phyloP scores from a whole-genome alignment of 2,888 invertebrate genomes.

The Torymus tubicola region DNA sequence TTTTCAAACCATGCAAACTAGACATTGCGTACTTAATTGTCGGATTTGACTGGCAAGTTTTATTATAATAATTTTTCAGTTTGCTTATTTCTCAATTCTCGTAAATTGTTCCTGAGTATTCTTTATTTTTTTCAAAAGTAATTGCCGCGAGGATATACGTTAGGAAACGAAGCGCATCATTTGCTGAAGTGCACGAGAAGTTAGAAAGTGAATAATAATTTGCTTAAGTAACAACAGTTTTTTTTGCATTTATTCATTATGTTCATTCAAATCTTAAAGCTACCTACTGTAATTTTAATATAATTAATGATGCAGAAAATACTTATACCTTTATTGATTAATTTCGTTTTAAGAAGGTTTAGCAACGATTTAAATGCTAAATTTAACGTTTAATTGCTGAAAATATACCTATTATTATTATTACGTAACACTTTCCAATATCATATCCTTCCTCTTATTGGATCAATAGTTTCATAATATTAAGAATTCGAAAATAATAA shows the following conservation, averaged over 20 bases:
- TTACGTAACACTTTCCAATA: too few relatives aligned
- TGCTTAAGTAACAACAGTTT: conserved; percentile 21
- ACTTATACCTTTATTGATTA: too few relatives aligned
- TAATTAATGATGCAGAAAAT: too few relatives aligned
- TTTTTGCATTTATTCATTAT: neutral
- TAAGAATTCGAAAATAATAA: too few relatives aligned
- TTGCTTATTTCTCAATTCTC: conserved; percentile 3
- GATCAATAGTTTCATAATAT: too few relatives aligned
- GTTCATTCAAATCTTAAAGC: too few relatives aligned
- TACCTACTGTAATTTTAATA: too few relatives aligned
- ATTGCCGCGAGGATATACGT: neutral
- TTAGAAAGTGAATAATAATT: conserved; percentile 30
- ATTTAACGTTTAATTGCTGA: too few relatives aligned
- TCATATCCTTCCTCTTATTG: too few relatives aligned
- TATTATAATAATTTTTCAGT: conserved; percentile 5
- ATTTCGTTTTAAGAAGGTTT: too few relatives aligned
- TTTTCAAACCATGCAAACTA: neutral
- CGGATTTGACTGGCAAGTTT: conserved; percentile 5
- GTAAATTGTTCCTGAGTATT: neutral
- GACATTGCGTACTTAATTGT: neutral
- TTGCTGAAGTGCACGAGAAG: neutral
- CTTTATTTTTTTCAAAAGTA: neutral
- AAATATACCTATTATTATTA: too few relatives aligned
- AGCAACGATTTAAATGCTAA: too few relatives aligned
- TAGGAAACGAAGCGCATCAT: neutral